Percentiles rank a stretch among this genome's conserved stretches.
Conservation (phyloP, 2,113 vertebrate species). For the Oplegnathus fasciatus region DNA sequence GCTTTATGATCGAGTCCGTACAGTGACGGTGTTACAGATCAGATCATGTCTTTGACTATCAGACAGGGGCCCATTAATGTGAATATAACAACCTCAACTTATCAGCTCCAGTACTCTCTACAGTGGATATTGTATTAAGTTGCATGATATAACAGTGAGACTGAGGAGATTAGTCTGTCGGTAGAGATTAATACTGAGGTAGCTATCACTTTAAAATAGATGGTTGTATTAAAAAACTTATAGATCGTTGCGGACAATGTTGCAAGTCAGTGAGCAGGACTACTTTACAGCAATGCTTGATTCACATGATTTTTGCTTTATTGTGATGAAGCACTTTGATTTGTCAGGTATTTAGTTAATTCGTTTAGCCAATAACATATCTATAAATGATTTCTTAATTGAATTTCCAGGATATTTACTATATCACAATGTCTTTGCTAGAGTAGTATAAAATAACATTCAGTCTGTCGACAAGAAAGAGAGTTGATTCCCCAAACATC, state of each 20-base stretch:
- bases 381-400: neutral
- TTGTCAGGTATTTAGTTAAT: neutral
- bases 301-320: too few relatives aligned
- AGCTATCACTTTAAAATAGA: neutral
- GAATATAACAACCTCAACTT: slow-evolving; percentile 10
- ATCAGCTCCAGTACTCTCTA: slow-evolving; percentile 7
- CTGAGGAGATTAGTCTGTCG: neutral
- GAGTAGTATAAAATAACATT: neutral
- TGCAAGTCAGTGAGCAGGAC: neutral
- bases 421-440: neutral
- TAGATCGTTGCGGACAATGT: too few relatives aligned
- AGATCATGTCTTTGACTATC: neutral
- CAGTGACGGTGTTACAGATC: neutral
- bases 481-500: neutral
- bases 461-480: neutral
- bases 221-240: neutral
- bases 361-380: neutral
- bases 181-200: neutral
- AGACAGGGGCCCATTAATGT: neutral
- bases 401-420: neutral
- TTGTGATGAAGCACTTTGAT: neutral
- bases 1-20: slow-evolving; percentile 10
- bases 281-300: too few relatives aligned
- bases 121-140: neutral
- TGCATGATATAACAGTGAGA: neutral